These are phyloP conservation scores for Cataglyphis altisquamis DNA, from an alignment of 2,888 invertebrate species.

Conservation along the genomic window DNA sequence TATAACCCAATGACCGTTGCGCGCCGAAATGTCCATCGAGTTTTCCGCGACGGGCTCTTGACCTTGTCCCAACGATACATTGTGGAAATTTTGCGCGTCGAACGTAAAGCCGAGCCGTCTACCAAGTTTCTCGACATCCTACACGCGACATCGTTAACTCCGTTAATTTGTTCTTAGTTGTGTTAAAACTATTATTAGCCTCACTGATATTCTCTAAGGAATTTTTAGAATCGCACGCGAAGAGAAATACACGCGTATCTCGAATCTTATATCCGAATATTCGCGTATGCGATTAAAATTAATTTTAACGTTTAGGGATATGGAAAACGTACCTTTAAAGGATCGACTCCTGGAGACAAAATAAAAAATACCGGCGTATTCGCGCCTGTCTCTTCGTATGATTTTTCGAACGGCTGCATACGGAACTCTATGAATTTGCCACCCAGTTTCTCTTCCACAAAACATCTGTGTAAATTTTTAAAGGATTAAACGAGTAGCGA, in stretches of 20 bases:
- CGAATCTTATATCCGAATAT: background rate
- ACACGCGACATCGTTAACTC: background rate
- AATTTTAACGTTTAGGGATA: background rate
- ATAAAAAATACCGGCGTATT: slow-evolving; percentile 97
- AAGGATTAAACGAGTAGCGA: background rate
- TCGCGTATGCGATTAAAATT: background rate
- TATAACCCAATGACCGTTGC: slow-evolving; percentile 97
- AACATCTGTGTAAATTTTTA: slow-evolving; percentile 87
- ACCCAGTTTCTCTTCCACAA: slow-evolving; percentile 96
- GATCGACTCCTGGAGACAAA: slow-evolving; percentile 97
- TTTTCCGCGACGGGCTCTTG: slow-evolving; percentile 97
- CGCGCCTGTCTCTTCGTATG: slow-evolving; percentile 94
- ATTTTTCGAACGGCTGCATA: slow-evolving; percentile 93
- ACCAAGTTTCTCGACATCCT: slow-evolving; percentile 96
- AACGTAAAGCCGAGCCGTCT: slow-evolving; percentile 92
- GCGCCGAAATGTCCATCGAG: slow-evolving; percentile 94
- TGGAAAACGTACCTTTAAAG: slow-evolving; percentile 89
- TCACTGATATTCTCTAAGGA: background rate
- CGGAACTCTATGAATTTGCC: slow-evolving; percentile 93
- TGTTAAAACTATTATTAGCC: background rate
- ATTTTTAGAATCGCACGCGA: background rate
- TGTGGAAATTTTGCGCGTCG: slow-evolving; percentile 95
- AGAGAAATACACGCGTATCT: background rate
- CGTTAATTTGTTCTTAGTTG: slow-evolving; percentile 6
- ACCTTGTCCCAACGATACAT: slow-evolving; percentile 97